These are phyloP conservation scores for Clupea harengus DNA, from an alignment of 2,113 vertebrate genomes.

Conservation along the genomic window DNA sequence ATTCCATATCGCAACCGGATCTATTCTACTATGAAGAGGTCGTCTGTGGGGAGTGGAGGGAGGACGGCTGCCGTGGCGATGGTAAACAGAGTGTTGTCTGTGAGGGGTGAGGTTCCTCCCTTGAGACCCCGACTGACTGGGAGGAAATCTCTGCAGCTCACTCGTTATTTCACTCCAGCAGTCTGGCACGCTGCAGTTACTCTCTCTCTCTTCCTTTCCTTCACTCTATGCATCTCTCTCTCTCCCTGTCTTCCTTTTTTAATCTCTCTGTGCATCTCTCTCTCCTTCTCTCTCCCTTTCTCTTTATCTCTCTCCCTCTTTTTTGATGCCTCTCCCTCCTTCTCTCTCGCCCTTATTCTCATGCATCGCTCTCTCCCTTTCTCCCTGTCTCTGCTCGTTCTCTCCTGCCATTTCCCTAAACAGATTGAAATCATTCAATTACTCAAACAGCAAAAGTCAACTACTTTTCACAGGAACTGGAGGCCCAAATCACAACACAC, in stretches of 20 bases:
- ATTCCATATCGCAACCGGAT: not conserved
- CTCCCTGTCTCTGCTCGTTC: not conserved
- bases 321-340: not conserved
- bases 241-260: not conserved
- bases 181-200: not conserved
- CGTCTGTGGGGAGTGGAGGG: slow-evolving; percentile 15
- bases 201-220: not conserved
- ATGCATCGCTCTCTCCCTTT: too few relatives aligned
- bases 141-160: slow-evolving; percentile 12
- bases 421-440: not conserved
- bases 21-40: not conserved
- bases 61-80: slow-evolving; percentile 9
- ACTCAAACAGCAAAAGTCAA: slow-evolving; percentile 10
- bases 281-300: not conserved
- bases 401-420: not conserved
- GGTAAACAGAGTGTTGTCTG: slow-evolving; percentile 24
- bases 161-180: slow-evolving; percentile 25
- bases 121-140: not conserved
- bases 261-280: too few relatives aligned
- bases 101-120: slow-evolving; percentile 13
- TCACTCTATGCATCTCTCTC: not conserved
- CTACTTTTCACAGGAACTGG: not conserved
- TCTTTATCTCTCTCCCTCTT: not conserved
- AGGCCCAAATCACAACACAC: not conserved
- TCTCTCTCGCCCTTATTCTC: not conserved